Conservation (phyloP, 1,140 invertebrate species). For the Helicoverpa armigera region DNA sequence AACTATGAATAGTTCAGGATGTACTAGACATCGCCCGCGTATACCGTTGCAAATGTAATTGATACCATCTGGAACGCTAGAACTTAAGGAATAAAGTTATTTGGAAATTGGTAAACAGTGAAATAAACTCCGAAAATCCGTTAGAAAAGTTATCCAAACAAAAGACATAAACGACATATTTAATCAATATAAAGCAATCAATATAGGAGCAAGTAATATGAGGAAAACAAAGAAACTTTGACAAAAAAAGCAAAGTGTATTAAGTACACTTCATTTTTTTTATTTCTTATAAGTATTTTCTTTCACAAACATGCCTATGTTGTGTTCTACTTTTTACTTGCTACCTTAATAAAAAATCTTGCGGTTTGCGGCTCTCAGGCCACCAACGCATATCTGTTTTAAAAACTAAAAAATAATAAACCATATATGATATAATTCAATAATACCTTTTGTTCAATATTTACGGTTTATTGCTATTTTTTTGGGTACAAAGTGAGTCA, state of each 20-base stretch:
- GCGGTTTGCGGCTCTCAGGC: slow-evolving; percentile 24
- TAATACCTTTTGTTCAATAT: not conserved
- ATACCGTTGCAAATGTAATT: not conserved
- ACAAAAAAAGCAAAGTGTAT: not conserved
- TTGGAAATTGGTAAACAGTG: not conserved
- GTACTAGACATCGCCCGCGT: not conserved
- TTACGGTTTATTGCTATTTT: not conserved
- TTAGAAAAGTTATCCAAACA: not conserved
- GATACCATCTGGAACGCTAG: not conserved
- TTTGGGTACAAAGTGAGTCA: not conserved
- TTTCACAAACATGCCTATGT: not conserved
- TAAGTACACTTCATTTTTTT: not conserved
- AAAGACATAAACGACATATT: slow-evolving; percentile 25
- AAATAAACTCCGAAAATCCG: not conserved
- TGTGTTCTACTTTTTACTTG: not conserved
- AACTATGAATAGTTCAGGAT: slow-evolving; percentile 5
- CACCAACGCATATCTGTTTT: not conserved
- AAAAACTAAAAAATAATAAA: not conserved
- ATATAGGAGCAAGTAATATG: no score
- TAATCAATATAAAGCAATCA: no score
- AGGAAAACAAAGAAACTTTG: not conserved
- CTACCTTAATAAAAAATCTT: not conserved
- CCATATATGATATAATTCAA: not conserved
- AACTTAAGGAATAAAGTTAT: not conserved
- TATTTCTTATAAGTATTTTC: slow-evolving; percentile 3